phyloP scores from a whole-genome alignment of 2,113 vertebrate species.

The Holacanthus passer region DNA sequence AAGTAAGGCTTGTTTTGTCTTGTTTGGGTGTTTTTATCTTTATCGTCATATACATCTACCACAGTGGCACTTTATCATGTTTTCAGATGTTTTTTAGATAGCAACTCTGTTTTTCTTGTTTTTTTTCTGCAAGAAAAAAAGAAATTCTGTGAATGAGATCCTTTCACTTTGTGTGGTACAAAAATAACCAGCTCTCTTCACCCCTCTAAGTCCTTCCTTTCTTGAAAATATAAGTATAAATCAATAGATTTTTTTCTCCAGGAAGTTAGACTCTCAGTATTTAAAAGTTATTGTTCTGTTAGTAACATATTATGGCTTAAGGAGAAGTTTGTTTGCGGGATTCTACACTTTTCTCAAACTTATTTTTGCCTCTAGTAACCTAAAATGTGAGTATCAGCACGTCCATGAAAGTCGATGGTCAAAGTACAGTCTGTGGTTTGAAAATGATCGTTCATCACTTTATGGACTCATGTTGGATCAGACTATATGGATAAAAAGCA shows the following conservation, averaged over 20 bases:
- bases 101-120: too few relatives aligned
- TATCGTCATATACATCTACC: background rate
- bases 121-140: too few relatives aligned
- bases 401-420: background rate
- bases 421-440: background rate
- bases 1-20: constrained; percentile 86
- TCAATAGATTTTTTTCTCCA: background rate
- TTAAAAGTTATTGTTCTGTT: background rate
- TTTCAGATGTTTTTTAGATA: background rate
- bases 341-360: background rate
- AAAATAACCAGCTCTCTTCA: background rate
- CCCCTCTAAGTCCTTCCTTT: constrained; percentile 6
- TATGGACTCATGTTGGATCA: constrained; percentile 39
- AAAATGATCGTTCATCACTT: constrained; percentile 27
- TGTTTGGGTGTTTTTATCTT: background rate
- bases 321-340: background rate
- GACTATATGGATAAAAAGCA: constrained; percentile 2
- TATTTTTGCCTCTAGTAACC: background rate
- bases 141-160: background rate
- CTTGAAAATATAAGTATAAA: background rate
- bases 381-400: background rate
- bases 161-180: background rate
- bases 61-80: background rate
- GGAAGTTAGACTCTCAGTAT: background rate
- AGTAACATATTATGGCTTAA: background rate